Base-by-base conservation (phyloP, 2,113 vertebrate genomes). In the Antechinus stuartii region DNA sequence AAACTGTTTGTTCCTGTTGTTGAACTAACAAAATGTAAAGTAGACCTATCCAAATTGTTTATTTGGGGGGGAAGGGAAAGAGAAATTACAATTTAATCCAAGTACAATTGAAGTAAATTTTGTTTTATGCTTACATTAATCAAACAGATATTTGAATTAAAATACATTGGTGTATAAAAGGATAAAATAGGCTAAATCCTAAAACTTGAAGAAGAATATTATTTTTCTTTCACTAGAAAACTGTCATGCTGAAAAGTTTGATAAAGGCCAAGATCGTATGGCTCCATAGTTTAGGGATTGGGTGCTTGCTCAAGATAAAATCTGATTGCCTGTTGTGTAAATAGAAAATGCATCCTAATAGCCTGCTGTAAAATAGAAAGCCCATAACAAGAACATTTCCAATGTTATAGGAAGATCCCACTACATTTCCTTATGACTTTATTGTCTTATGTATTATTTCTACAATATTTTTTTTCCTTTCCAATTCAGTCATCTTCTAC, bases 391-490 rank as follows among this genome's bases (percentile, higher is more conserved):
- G 14, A 93, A 2, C 94, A 0, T 52, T 96, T 1, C 19, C 26
- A 11, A 46, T 84, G 89, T 56, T 22, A 25, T 90, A 26, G 7
- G 93, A 61, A 27, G 1, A 89, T 14, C 16, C 91, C 47, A 49
- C 8, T 76, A 0, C 90, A 92, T 27, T 90, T 27, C 94, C 49
- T n/a, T 30, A 55, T 56, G 2, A 14, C 22, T 92, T 11, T 91
- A 10, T 91, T 95, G 93, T 93, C 94, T 95, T 42, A 3, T 30
- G 91, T 98, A 91, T 97, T 89, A 96, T 96, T 96, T 94, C 54
- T 94, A 94, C 76, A 97, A 94, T 95, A 52, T 46, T 90, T 61
- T 90, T 27, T 22, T 97, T 98, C 22, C 49, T 98, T 97, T 95
- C 91, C 54, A 89, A 95, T 27, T 91, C 68, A 95, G 95, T 26